Evolutionary conservation across 2,888 invertebrate species (phyloP).

Genomic region (Mycalesis mineus): DNA sequence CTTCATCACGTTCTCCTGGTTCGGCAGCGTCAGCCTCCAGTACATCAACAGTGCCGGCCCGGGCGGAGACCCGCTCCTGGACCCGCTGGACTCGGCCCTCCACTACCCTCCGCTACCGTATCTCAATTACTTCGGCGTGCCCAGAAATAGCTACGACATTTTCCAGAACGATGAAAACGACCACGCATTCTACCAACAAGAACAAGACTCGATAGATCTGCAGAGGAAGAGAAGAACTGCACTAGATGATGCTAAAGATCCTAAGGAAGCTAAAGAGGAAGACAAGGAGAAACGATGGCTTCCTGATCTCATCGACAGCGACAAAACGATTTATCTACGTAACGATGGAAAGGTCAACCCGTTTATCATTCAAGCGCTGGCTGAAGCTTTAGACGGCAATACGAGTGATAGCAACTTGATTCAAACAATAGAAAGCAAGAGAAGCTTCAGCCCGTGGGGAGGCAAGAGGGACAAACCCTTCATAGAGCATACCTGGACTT

Average conservation of each 20-base stretch:
- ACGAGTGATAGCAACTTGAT: constrained; percentile 35
- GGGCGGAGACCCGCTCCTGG: constrained; percentile 40
- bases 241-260: constrained; percentile 30
- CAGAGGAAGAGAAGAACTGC: constrained; percentile 36
- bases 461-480: constrained; percentile 50
- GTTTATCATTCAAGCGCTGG: constrained; percentile 36
- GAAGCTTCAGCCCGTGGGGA: constrained; percentile 70
- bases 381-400: constrained; percentile 40
- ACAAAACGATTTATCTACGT: constrained; percentile 44
- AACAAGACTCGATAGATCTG: constrained; percentile 28
- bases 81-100: constrained; percentile 40
- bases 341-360: constrained; percentile 39
- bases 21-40: constrained; percentile 60
- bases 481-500: constrained; percentile 59
- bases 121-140: constrained; percentile 46
- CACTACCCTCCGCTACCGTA: constrained; percentile 47
- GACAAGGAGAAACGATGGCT: constrained; percentile 42
- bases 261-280: constrained; percentile 34
- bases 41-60: constrained; percentile 54
- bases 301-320: constrained; percentile 47
- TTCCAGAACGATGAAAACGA: constrained; percentile 36
- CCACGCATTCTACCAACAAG: constrained; percentile 35
- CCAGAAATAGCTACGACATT: constrained; percentile 36
- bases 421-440: constrained; percentile 44
- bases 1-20: constrained; percentile 56